These are phyloP conservation scores for Pseudomyrmex pallidus DNA, from an alignment of 1,140 invertebrate species.

Conservation along the genomic window DNA sequence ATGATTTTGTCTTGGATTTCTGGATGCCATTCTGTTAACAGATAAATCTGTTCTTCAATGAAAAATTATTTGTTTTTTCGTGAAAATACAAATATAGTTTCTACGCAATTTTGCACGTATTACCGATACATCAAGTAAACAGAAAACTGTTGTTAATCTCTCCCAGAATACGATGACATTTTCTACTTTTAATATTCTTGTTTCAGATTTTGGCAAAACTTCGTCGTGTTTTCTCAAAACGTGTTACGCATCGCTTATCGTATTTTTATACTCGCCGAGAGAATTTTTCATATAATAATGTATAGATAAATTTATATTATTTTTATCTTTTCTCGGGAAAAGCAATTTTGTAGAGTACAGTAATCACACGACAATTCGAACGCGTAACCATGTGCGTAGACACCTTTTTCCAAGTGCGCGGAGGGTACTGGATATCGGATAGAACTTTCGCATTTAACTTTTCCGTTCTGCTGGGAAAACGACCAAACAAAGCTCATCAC, in stretches of 20 bases:
- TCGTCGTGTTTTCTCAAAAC: too few species aligned
- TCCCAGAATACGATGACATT: too few species aligned
- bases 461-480: slow-evolving; percentile 82
- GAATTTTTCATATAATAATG: slow-evolving; percentile 29
- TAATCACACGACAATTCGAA: slow-evolving; percentile 50
- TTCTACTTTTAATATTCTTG: too few species aligned
- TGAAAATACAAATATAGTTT: background rate
- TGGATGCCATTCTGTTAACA: slow-evolving; percentile 81
- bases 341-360: background rate
- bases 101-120: background rate
- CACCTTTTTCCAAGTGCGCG: slow-evolving; percentile 75
- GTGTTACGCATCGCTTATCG: background rate
- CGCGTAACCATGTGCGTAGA: slow-evolving; percentile 57
- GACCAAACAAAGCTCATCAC: slow-evolving; percentile 84
- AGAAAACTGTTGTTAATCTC: background rate
- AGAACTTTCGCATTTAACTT: slow-evolving; percentile 85
- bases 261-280: background rate
- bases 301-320: background rate
- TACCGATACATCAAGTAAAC: background rate
- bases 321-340: too few species aligned
- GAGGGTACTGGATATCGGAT: slow-evolving; percentile 80
- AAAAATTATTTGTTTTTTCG: background rate
- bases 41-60: slow-evolving; percentile 21
- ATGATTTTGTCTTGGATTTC: slow-evolving; percentile 82
- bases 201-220: too few species aligned